Percentiles rank a stretch among this genome's conserved stretches.
phyloP scores from a whole-genome alignment of 2,797 vertebrate species.

The Tapera naevia region DNA sequence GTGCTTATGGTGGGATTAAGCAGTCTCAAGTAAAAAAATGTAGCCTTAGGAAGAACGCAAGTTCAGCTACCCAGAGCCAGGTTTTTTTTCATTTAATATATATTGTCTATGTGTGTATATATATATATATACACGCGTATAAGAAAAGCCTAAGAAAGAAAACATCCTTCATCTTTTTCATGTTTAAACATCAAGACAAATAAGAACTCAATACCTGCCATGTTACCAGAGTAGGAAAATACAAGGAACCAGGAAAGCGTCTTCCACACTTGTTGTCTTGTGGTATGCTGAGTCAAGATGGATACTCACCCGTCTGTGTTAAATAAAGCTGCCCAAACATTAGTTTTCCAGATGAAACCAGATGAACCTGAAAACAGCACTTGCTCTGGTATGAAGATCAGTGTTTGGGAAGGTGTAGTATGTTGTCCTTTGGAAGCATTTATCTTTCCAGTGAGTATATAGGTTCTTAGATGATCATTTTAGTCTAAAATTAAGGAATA shows the following conservation, averaged over 20 bases:
- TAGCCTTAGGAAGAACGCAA: not conserved
- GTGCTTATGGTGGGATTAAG: not conserved
- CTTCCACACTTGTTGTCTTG: not conserved
- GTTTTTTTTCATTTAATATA: not conserved
- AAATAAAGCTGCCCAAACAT: not conserved
- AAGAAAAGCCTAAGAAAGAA: not conserved
- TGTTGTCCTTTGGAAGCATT: not conserved
- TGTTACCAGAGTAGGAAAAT: not conserved
- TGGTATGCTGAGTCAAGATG: not conserved
- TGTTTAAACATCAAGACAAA: not conserved
- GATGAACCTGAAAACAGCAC: not conserved
- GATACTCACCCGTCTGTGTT: not conserved
- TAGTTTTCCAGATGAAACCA: not conserved
- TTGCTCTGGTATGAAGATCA: not conserved
- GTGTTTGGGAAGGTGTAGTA: not conserved
- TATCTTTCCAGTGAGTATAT: not conserved
- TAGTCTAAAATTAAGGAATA: not conserved
- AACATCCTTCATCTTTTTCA: not conserved
- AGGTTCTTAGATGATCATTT: not conserved
- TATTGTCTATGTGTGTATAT: not conserved
- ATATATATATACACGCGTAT: not conserved
- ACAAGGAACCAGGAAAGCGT: not conserved
- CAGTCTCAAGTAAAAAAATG: not conserved
- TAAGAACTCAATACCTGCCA: not conserved
- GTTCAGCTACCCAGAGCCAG: not conserved